phyloP scores from a whole-genome alignment of 2,113 vertebrate genomes.

The Tachysurus fulvidraco region DNA sequence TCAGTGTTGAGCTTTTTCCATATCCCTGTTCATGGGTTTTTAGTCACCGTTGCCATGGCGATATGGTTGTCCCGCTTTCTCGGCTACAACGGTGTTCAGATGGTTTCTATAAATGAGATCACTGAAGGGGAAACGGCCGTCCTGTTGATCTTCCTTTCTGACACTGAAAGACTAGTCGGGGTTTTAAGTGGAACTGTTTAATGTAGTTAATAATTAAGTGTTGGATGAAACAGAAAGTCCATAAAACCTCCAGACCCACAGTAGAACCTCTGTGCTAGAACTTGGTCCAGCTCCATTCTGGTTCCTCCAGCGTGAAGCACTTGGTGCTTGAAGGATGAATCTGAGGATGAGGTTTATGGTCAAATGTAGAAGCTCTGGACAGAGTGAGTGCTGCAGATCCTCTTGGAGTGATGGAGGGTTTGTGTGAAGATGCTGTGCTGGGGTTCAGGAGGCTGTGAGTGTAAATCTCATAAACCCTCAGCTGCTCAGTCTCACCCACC shows the following conservation, averaged over 20 bases:
- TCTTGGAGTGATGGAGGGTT: background rate
- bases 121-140: background rate
- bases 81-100: background rate
- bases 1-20: background rate
- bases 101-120: background rate
- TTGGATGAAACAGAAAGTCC: background rate
- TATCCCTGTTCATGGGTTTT: background rate
- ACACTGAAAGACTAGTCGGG: background rate
- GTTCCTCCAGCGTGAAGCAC: background rate
- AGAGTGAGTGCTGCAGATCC: background rate
- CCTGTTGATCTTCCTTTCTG: background rate
- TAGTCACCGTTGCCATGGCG: background rate
- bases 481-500: background rate
- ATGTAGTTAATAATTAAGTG: too few species aligned
- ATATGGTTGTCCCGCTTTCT: background rate
- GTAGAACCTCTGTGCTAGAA: background rate
- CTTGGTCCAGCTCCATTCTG: background rate
- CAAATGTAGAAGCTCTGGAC: background rate
- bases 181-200: background rate
- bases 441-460: background rate
- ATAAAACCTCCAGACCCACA: background rate
- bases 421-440: background rate
- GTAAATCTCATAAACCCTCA: background rate
- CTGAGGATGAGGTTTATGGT: background rate
- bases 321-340: background rate